Evolutionary conservation across 2,113 vertebrate species (phyloP).

Genomic region (Otus sunia): DNA sequence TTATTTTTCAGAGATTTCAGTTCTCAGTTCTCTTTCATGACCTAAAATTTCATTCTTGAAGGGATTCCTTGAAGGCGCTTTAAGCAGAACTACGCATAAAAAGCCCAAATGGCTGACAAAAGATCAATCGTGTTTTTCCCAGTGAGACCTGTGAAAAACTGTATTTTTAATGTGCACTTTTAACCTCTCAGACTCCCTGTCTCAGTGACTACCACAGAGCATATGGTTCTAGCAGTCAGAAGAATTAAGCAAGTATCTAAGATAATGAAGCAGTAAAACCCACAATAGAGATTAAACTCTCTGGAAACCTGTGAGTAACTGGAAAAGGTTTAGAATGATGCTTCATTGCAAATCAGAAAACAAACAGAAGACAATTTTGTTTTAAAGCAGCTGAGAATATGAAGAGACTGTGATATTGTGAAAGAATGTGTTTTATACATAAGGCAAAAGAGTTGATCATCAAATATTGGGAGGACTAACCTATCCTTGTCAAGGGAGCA

Average conservation of each 20-base stretch:
- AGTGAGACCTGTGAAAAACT: background rate
- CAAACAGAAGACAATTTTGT: background rate
- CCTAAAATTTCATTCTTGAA: background rate
- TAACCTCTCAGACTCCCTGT: background rate
- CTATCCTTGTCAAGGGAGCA: background rate
- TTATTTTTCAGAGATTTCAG: background rate
- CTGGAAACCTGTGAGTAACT: background rate
- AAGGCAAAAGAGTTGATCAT: background rate
- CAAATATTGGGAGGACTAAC: background rate
- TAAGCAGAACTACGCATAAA: background rate
- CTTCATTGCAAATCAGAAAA: background rate
- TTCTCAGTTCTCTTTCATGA: background rate
- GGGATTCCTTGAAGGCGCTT: background rate
- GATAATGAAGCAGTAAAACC: constrained; percentile 22
- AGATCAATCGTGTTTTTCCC: constrained; percentile 4
- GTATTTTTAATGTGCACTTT: background rate
- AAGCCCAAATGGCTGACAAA: background rate
- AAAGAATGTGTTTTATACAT: background rate
- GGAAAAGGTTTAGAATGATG: background rate
- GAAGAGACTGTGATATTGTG: background rate
- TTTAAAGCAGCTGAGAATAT: background rate
- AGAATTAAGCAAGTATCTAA: constrained; percentile 7
- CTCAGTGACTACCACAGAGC: background rate
- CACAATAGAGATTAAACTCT: background rate
- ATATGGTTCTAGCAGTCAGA: background rate